Evolutionary conservation across 2,113 vertebrate genomes (phyloP).

Genomic region (Anoura caudifer): DNA sequence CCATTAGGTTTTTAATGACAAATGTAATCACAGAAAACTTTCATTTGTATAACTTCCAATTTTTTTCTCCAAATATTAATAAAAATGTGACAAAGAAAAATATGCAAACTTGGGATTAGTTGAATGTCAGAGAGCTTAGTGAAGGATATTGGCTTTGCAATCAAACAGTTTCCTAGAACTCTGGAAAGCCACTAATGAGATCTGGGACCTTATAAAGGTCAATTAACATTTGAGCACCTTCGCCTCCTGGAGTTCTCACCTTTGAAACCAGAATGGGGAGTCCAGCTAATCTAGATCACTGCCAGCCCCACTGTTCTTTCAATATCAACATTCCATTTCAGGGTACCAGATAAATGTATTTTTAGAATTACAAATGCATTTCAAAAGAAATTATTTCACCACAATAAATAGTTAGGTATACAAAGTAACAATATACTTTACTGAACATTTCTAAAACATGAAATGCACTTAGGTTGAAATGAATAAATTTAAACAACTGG

Average conservation of each 20-base stretch:
- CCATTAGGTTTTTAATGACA: constrained; percentile 3
- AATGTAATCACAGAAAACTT: constrained; percentile 4
- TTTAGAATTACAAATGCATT: background rate
- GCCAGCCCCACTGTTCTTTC: background rate
- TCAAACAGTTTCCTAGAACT: constrained; percentile 25
- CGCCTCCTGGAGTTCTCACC: background rate
- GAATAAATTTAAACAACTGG: background rate
- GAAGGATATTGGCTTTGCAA: constrained; percentile 25
- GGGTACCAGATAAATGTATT: background rate
- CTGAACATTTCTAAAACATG: background rate
- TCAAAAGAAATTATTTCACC: background rate
- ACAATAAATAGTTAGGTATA: background rate
- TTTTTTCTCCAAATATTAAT: constrained; percentile 27
- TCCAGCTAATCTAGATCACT: background rate
- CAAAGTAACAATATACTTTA: background rate
- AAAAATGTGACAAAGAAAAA: background rate
- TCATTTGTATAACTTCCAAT: background rate
- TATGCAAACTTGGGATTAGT: background rate
- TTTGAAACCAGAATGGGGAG: background rate
- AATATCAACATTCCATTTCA: background rate
- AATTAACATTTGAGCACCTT: constrained; percentile 49
- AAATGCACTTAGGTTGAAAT: background rate
- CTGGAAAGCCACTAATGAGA: constrained; percentile 43
- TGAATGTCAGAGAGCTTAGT: constrained; percentile 26
- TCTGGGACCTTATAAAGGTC: constrained; percentile 54